phyloP scores from a whole-genome alignment of 2,113 vertebrate species.

The Urocynchramus pylzowi region DNA sequence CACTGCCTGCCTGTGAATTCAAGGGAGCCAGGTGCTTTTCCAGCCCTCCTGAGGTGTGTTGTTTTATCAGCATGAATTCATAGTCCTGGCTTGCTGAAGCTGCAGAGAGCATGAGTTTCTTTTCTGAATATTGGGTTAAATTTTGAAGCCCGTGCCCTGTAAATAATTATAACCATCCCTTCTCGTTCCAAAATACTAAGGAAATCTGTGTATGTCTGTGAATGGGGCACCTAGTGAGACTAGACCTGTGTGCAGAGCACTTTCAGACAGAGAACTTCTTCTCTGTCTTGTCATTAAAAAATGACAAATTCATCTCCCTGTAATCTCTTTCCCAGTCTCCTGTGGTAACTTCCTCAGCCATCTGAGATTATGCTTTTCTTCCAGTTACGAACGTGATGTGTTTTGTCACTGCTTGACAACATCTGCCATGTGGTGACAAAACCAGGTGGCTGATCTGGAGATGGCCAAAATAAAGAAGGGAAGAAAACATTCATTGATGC shows the following conservation, averaged over 20 bases:
- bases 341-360: slow-evolving; percentile 38
- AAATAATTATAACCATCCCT: not conserved
- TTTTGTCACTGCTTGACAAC: slow-evolving; percentile 68
- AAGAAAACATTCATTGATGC: slow-evolving; percentile 37
- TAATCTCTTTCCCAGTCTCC: slow-evolving; percentile 45
- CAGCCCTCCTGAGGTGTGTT: not conserved
- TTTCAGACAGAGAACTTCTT: not conserved
- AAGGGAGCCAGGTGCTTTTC: not conserved
- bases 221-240: not conserved
- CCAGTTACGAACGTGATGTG: slow-evolving; percentile 44
- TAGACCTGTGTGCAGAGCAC: not conserved
- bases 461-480: slow-evolving; percentile 14
- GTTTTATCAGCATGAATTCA: not conserved
- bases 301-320: not conserved
- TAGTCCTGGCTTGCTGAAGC: not conserved
- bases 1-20: not conserved
- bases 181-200: not conserved
- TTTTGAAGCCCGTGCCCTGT: not conserved
- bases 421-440: slow-evolving; percentile 71
- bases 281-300: not conserved
- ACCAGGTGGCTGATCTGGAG: slow-evolving; percentile 56
- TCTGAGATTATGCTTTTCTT: slow-evolving; percentile 52
- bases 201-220: not conserved
- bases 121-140: not conserved
- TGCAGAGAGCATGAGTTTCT: not conserved